Conservation (phyloP, 2,113 vertebrate genomes). For the Brienomyrus brachyistius region DNA sequence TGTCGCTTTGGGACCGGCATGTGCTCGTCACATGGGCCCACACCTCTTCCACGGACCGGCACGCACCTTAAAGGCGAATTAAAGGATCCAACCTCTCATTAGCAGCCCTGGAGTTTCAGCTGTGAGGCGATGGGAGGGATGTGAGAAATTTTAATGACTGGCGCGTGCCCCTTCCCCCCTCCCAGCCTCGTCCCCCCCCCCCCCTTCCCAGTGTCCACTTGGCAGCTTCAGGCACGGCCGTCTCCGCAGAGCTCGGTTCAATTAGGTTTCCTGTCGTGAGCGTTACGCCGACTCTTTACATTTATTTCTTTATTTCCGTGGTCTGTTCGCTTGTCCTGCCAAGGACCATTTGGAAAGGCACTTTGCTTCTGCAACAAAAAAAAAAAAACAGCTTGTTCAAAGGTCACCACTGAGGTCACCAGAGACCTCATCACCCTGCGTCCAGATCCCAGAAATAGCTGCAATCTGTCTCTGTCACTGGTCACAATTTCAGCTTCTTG, state of each 20-base stretch:
- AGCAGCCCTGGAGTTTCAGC: not conserved
- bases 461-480: not conserved
- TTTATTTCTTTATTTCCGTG: not conserved
- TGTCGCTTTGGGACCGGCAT: not conserved
- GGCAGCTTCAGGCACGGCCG: not conserved
- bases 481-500: not conserved
- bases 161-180: not conserved
- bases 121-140: not conserved
- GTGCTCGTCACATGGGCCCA: not conserved
- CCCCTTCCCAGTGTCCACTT: not conserved
- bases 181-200: not conserved
- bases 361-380: not conserved
- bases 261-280: conserved; percentile 8
- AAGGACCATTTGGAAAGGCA: not conserved
- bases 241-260: not conserved
- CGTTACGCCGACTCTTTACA: not conserved
- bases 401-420: conserved; percentile 9
- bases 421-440: not conserved
- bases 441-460: not conserved
- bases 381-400: conserved; percentile 1
- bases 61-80: not conserved
- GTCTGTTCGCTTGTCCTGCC: not conserved
- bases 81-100: conserved; percentile 3
- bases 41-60: not conserved
- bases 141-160: conserved; percentile 24